These are phyloP conservation scores for Theocolax elegans DNA, from an alignment of 1,140 invertebrate species.

Conservation along the genomic window DNA sequence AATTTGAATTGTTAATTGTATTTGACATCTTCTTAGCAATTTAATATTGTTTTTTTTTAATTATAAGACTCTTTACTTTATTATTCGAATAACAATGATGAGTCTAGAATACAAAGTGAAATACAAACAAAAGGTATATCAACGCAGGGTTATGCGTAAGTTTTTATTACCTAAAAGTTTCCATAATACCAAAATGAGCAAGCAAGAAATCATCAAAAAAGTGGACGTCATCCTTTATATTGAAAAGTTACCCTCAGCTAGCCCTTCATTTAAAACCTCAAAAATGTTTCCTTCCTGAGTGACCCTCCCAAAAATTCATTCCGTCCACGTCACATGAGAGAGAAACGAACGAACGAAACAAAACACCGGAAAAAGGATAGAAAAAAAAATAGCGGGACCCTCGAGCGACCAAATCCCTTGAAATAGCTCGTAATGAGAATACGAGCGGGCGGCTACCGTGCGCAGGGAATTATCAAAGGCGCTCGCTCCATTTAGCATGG, in stretches of 20 bases:
- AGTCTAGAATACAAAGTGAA: no score
- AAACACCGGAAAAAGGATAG: background rate
- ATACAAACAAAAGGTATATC: no score
- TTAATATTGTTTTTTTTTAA: no score
- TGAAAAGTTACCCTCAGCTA: no score
- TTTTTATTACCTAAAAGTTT: no score
- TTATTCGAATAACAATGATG: no score
- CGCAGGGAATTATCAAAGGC: conserved; percentile 19
- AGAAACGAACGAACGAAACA: background rate
- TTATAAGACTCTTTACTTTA: no score
- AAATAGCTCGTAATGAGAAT: conserved; percentile 27
- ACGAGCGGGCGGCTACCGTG: background rate
- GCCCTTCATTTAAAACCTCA: no score
- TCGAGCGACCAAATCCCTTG: background rate
- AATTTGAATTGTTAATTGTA: no score
- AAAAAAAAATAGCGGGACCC: background rate
- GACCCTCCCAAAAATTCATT: background rate
- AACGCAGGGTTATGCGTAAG: no score
- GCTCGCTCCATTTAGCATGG: conserved; percentile 3
- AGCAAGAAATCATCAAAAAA: background rate
- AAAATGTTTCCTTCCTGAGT: background rate
- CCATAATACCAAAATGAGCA: background rate
- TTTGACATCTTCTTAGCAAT: no score
- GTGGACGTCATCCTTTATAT: background rate
- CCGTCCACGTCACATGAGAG: background rate